Conservation (phyloP, 2,888 invertebrate genomes). For the Marronus borbonicus region DNA sequence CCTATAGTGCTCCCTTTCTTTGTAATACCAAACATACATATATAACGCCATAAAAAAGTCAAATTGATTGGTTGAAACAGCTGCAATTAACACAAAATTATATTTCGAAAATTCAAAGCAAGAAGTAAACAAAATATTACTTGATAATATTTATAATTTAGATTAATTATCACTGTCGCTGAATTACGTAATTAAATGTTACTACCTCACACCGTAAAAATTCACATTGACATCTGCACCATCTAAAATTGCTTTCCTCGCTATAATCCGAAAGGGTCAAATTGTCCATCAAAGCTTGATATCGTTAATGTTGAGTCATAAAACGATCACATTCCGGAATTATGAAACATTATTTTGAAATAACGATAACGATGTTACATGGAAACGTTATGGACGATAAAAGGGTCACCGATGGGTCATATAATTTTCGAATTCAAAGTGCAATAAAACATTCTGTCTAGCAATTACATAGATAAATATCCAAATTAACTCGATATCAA, state of each 20-base stretch:
- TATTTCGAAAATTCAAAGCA: no score
- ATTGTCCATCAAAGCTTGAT: not conserved
- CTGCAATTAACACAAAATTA: no score
- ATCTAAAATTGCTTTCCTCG: not conserved
- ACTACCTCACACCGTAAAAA: not conserved
- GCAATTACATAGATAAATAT: not conserved
- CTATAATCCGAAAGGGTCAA: not conserved
- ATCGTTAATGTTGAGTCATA: not conserved
- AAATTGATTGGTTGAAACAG: no score
- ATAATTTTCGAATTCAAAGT: slow-evolving; percentile 10
- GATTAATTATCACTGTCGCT: no score
- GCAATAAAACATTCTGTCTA: not conserved
- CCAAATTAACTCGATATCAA: slow-evolving; percentile 1
- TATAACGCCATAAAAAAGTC: no score
- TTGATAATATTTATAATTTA: no score
- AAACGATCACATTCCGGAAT: not conserved
- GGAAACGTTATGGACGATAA: not conserved
- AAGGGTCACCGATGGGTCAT: not conserved
- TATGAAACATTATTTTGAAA: slow-evolving; percentile 18
- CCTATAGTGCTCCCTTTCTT: no score
- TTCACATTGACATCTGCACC: not conserved
- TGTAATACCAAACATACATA: no score
- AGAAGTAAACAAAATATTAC: no score
- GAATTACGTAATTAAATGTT: no score
- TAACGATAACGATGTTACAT: not conserved